A percentile compares a stretch with the other conserved stretches of the same genome.
These are phyloP conservation scores for Orbicella faveolata DNA, from an alignment of 64 coral and sea anemone genomes.

Conservation along the genomic window DNA sequence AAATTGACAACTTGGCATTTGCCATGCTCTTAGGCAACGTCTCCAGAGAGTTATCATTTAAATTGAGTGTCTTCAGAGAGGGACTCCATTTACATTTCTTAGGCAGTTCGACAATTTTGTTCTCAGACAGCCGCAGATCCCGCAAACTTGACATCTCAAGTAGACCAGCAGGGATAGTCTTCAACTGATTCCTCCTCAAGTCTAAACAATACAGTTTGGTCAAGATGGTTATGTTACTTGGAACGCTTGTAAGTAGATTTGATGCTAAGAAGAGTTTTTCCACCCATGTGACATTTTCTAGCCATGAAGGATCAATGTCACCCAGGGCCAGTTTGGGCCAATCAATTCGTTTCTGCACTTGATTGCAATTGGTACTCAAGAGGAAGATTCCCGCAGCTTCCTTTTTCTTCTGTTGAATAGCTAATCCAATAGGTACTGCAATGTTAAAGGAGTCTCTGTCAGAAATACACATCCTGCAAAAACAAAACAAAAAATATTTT, in stretches of 20 bases:
- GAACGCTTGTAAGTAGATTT: constrained; percentile 70
- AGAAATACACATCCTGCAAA: constrained; percentile 25
- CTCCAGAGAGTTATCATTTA: constrained; percentile 76
- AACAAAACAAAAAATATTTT: background rate
- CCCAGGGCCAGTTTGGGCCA: constrained; percentile 76
- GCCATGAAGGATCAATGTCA: constrained; percentile 65
- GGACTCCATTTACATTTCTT: constrained; percentile 62
- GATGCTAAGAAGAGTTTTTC: constrained; percentile 66
- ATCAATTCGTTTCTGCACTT: constrained; percentile 48
- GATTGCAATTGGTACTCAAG: constrained; percentile 65
- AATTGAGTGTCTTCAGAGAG: constrained; percentile 63
- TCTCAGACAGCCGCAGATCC: constrained; percentile 64
- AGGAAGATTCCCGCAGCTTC: constrained; percentile 60
- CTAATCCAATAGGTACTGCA: constrained; percentile 76
- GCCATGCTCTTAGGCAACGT: constrained; percentile 67
- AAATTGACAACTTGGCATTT: constrained; percentile 58
- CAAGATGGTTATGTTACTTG: constrained; percentile 65
- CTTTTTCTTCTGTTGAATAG: constrained; percentile 60
- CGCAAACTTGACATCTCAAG: constrained; percentile 73
- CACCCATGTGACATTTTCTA: constrained; percentile 77
- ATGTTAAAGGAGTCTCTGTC: constrained; percentile 51
- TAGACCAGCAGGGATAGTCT: constrained; percentile 55
- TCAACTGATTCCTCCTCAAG: constrained; percentile 78
- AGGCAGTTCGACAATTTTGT: constrained; percentile 83
- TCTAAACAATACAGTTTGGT: constrained; percentile 72